Evolutionary conservation across 2,888 invertebrate species (phyloP).

Genomic region (Exocentrus adspersus): DNA sequence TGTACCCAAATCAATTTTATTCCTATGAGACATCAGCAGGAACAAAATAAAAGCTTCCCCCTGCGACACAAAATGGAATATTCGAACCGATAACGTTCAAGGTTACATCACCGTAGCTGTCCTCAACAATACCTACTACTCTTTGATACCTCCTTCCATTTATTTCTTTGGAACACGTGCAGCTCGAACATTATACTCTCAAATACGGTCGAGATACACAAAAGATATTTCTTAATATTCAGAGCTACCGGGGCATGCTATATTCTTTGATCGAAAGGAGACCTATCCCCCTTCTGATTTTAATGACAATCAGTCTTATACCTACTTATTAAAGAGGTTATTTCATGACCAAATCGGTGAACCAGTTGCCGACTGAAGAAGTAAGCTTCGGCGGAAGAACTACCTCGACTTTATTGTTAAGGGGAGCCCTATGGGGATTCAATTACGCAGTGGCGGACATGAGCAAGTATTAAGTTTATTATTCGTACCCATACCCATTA

Average conservation of each 20-base stretch:
- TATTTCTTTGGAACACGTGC: constrained; percentile 4
- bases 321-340: not conserved
- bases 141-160: not conserved
- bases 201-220: not conserved
- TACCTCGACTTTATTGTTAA: not conserved
- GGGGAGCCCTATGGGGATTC: not conserved
- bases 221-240: constrained; percentile 9
- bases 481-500: too few relatives aligned
- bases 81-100: not conserved
- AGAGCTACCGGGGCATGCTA: constrained; percentile 5
- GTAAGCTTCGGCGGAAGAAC: not conserved
- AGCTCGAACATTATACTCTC: constrained; percentile 1
- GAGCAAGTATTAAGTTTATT: too few relatives aligned
- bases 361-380: not conserved
- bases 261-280: constrained; percentile 10
- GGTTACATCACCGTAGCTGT: not conserved
- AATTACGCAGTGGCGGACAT: constrained; percentile 12
- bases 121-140: not conserved
- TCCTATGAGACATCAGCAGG: not conserved
- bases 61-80: not conserved
- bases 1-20: too few relatives aligned
- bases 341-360: not conserved
- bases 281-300: not conserved
- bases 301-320: not conserved
- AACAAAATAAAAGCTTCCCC: not conserved